Conservation (phyloP, 2,797 vertebrate species). For the Hippocampus kuda region DNA sequence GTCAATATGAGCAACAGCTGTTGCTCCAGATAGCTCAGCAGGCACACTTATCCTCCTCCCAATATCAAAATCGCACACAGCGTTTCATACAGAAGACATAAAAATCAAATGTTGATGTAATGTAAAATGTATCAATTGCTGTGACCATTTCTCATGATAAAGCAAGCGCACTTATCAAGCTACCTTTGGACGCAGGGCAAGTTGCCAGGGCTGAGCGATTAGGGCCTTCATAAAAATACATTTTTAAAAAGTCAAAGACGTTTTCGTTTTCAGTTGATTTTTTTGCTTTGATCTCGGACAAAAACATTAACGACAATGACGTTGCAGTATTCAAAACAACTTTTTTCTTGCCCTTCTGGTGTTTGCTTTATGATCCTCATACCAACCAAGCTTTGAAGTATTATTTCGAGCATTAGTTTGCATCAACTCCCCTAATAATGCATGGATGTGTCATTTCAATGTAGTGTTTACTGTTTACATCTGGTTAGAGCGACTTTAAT, state of each 20-base stretch:
- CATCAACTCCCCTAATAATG: too few species aligned
- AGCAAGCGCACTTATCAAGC: background rate
- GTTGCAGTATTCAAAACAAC: background rate
- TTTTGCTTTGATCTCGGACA: background rate
- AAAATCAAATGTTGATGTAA: background rate
- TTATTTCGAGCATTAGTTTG: too few species aligned
- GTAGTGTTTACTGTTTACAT: too few species aligned
- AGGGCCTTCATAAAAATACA: background rate
- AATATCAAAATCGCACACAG: slow-evolving; percentile 7
- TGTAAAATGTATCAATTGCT: background rate
- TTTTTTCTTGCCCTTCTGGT: background rate
- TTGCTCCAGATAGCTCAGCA: slow-evolving; percentile 50
- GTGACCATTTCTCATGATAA: background rate
- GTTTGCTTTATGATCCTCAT: too few species aligned
- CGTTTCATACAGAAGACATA: background rate
- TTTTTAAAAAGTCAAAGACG: background rate
- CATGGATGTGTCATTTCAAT: too few species aligned
- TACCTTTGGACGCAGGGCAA: background rate
- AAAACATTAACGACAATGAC: background rate
- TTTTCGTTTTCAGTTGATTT: background rate
- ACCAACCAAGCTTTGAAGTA: background rate
- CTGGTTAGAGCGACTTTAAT: background rate
- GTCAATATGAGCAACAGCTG: slow-evolving; percentile 48
- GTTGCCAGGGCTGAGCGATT: background rate
- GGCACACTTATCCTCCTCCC: slow-evolving; percentile 36